phyloP scores from a whole-genome alignment of 2,797 vertebrate genomes.

The Uromys caudimaculatus region DNA sequence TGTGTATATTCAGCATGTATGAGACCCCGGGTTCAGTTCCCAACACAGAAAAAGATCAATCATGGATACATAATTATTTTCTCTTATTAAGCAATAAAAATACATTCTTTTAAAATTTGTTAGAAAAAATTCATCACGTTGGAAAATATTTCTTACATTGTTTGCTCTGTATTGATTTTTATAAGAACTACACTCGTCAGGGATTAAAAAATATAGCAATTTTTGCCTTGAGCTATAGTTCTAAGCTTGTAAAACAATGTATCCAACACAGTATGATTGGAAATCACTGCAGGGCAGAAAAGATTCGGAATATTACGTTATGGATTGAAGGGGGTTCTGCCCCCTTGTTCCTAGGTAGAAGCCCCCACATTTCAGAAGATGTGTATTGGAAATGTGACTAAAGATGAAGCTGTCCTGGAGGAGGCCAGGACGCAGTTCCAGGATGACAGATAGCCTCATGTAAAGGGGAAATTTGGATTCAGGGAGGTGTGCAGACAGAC shows the following conservation, averaged over 20 bases:
- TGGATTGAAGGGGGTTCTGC: neutral
- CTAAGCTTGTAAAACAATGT: slow-evolving; percentile 44
- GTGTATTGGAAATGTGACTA: slow-evolving; percentile 29
- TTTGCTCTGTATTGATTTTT: slow-evolving; percentile 62
- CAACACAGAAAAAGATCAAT: neutral
- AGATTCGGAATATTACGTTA: neutral
- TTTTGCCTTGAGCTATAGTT: slow-evolving; percentile 57
- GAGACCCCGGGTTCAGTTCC: neutral
- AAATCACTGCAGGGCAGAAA: slow-evolving; percentile 1
- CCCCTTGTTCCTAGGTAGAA: neutral
- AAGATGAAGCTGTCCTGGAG: neutral
- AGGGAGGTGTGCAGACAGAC: neutral
- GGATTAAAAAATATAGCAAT: slow-evolving; percentile 27
- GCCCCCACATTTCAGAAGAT: neutral
- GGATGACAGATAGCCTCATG: neutral
- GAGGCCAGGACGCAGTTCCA: neutral
- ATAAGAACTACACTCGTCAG: slow-evolving; percentile 21
- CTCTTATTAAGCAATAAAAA: neutral
- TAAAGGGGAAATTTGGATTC: neutral
- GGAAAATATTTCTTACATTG: slow-evolving; percentile 26
- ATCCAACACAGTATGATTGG: neutral
- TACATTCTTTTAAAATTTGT: neutral
- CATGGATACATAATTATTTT: slow-evolving; percentile 11
- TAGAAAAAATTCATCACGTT: neutral
- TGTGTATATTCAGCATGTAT: neutral